A percentile compares a stretch with the other conserved stretches of the same genome.
phyloP scores from a whole-genome alignment of 2,797 vertebrate genomes.

The Potorous gilbertii region DNA sequence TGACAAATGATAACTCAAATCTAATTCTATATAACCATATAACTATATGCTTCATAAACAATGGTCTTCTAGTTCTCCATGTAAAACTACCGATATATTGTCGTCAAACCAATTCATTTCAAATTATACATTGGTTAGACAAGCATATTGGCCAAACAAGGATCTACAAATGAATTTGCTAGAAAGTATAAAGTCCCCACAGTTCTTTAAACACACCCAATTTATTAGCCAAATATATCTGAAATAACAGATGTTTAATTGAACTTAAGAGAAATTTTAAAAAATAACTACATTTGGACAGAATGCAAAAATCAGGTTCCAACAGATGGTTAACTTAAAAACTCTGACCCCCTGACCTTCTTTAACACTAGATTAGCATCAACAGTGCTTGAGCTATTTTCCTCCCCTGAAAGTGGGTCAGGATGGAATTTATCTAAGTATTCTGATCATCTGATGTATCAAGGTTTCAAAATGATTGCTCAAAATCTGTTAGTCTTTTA shows the following conservation, averaged over 20 bases:
- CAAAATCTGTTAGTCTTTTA: constrained; percentile 58
- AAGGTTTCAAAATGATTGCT: constrained; percentile 70
- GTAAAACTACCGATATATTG: background rate
- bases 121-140: constrained; percentile 30
- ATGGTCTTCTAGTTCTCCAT: background rate
- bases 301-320: constrained; percentile 77
- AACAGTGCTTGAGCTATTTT: constrained; percentile 73
- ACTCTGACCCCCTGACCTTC: constrained; percentile 76
- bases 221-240: constrained; percentile 21
- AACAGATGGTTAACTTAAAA: constrained; percentile 83
- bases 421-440: constrained; percentile 76
- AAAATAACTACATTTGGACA: constrained; percentile 50
- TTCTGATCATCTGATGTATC: constrained; percentile 75
- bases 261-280: background rate
- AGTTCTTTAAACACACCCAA: background rate
- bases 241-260: constrained; percentile 13
- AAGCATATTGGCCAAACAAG: constrained; percentile 30
- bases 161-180: constrained; percentile 58
- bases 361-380: constrained; percentile 80
- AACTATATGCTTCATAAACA: background rate
- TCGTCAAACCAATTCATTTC: constrained; percentile 36
- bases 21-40: background rate
- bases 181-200: background rate
- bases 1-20: background rate
- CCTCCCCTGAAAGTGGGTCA: constrained; percentile 69